A percentile compares a stretch with the other conserved stretches of the same genome.
phyloP scores from a whole-genome alignment of 2,113 vertebrate species.

The Mandrillus leucophaeus region DNA sequence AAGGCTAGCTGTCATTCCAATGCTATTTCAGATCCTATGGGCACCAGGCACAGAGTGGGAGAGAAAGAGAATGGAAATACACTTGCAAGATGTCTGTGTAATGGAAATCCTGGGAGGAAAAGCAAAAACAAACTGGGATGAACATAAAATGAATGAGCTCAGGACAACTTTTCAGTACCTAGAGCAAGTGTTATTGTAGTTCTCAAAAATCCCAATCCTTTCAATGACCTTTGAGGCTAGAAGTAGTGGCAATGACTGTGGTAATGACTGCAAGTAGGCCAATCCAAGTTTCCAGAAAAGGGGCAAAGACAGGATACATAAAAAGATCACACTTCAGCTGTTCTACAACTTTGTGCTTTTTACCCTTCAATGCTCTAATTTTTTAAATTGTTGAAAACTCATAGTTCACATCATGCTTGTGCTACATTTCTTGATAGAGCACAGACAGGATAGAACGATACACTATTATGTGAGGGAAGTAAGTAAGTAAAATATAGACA shows the following conservation, averaged over 20 bases:
- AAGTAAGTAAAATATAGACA: background rate
- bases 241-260: background rate
- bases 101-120: background rate
- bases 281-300: background rate
- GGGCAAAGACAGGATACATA: background rate
- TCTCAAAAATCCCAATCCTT: background rate
- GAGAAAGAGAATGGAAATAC: background rate
- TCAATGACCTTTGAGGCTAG: background rate
- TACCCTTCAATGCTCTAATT: background rate
- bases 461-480: background rate
- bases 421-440: background rate
- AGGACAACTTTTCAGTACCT: background rate
- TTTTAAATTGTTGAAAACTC: background rate
- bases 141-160: background rate
- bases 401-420: background rate
- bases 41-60: background rate
- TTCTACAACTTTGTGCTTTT: background rate
- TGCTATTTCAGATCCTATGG: background rate
- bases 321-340: background rate
- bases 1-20: background rate
- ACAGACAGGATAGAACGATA: background rate
- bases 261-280: background rate
- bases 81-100: background rate
- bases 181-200: background rate
- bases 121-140: background rate